Evolutionary conservation across 2,888 invertebrate genomes (phyloP), one percentile per base, ranked within the genome.

Genomic region (Callinectes sapidus): DNA sequence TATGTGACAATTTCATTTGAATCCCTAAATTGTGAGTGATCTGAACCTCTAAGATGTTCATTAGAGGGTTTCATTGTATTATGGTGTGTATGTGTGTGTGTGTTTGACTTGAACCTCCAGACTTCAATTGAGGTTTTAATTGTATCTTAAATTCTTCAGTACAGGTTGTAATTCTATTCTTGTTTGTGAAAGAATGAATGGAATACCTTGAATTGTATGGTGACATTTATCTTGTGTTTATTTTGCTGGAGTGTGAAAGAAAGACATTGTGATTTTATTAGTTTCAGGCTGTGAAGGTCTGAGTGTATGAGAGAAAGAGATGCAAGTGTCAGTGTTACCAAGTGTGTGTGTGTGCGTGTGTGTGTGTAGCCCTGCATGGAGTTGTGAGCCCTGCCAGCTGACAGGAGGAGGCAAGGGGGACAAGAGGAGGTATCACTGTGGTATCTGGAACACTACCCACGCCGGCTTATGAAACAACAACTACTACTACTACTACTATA

Each of bases 401-500:
- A 61, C 6, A 55, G 88, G 23, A 87, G 28, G n/a, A 48, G 28
- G 10, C 13, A 35, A n/a, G 54, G 28, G 86, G 90, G 48, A 90
- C 48, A 90, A 77, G 39, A 55, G 54, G 55, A 88, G 61, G 35
- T 88, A 55, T 18, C 88, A 61, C 18, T 61, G 28, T 71, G 77
- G 91, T 89, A 89, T 89, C 92, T 92, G 89, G 92, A 89, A 89
- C 71, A 81, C 89, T 91, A 89, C 71, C 91, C 71, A 91, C 85
- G 88, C 61, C 91, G 81, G 71, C 87, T 71, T 66, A 71, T 61
- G 92, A 90, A 48, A 48, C 48, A 5, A 48, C 48, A 48, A 48
- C 48, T 8, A 48, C 48, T 81, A 81, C 81, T 16, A 81, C 14
- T 35, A 89, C 66, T 89, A 87, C n/a, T 28, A 71, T 71, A 48